These are phyloP conservation scores for Oscheius sp. DNA, from an alignment of 2,888 invertebrate genomes.

Conservation along the genomic window DNA sequence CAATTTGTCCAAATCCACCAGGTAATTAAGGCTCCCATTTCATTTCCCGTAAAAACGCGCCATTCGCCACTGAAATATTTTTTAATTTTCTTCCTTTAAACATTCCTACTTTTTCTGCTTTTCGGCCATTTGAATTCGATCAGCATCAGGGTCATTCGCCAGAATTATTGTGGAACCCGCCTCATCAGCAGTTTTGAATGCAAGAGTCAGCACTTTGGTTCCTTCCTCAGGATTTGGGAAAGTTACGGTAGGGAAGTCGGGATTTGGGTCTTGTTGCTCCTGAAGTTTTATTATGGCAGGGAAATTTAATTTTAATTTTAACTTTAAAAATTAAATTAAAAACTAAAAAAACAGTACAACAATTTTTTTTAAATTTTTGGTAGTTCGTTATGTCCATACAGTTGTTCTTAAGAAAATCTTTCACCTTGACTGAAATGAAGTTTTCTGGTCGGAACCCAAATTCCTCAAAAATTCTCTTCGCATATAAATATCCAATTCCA, in stretches of 20 bases:
- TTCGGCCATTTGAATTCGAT: conserved; percentile 91
- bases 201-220: conserved; percentile 75
- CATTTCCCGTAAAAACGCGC: conserved; percentile 93
- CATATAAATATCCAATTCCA: conserved; percentile 87
- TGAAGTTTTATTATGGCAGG: too few relatives aligned
- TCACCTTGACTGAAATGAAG: conserved; percentile 70
- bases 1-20: conserved; percentile 86
- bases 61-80: conserved; percentile 78
- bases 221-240: conserved; percentile 99
- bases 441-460: conserved; percentile 77
- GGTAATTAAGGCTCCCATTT: conserved; percentile 89
- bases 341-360: too few relatives aligned
- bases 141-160: conserved; percentile 98
- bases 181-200: conserved; percentile 82
- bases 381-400: too few relatives aligned
- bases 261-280: conserved; percentile 84
- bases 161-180: conserved; percentile 81
- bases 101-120: conserved; percentile 76
- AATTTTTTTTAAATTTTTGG: too few relatives aligned
- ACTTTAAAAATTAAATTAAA: not conserved
- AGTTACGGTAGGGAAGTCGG: conserved; percentile 94
- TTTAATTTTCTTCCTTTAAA: not conserved
- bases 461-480: conserved; percentile 80
- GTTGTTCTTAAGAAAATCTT: not conserved
- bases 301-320: too few relatives aligned